Conservation (phyloP, 2,113 vertebrate species). For the Capra hircus region DNA sequence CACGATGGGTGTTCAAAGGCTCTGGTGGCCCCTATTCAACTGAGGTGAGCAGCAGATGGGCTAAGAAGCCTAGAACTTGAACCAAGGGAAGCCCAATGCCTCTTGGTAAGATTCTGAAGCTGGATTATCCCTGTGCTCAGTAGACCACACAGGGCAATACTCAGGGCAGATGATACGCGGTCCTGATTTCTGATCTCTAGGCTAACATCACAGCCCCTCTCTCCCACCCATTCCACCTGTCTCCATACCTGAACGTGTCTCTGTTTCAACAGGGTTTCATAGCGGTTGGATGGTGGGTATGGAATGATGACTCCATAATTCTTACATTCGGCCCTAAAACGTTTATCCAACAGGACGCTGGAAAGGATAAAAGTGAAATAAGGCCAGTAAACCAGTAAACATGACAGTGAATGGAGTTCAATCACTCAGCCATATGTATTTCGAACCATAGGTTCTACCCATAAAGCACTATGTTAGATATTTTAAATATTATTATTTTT, state of each 20-base stretch:
- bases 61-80: not conserved
- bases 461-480: fast-evolving
- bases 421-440: not conserved
- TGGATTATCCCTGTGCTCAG: not conserved
- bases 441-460: not conserved
- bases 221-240: not conserved
- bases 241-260: conserved; percentile 94
- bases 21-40: not conserved
- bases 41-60: not conserved
- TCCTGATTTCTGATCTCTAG: not conserved
- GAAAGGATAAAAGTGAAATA: conserved; percentile 19
- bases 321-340: conserved; percentile 98
- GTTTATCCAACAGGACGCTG: conserved; percentile 97
- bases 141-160: fast-evolving
- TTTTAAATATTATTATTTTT: not conserved
- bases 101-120: not conserved
- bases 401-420: not conserved
- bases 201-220: not conserved
- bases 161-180: not conserved
- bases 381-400: not conserved
- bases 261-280: conserved; percentile 97
- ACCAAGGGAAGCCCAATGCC: not conserved
- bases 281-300: conserved; percentile 97
- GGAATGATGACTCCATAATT: conserved; percentile 99
- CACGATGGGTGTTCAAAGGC: not conserved